Evolutionary conservation across 2,888 invertebrate species (phyloP).

Genomic region (Hirudinaria manillensis): DNA sequence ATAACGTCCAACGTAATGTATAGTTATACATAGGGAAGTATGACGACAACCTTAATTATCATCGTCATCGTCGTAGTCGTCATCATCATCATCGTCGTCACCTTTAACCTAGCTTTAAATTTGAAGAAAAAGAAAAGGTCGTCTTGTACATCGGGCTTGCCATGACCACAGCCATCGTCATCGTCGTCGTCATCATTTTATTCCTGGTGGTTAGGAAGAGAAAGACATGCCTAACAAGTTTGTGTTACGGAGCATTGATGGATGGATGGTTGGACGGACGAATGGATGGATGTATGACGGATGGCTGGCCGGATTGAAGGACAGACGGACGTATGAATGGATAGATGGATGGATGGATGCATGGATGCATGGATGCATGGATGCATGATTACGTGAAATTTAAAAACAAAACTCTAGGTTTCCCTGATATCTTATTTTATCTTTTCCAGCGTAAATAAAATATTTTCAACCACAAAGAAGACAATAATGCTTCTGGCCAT

Average conservation of each 20-base stretch:
- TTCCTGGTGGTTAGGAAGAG: neutral
- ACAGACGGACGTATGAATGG: neutral
- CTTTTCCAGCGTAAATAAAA: no score
- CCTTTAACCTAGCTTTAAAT: neutral
- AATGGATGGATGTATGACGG: slow-evolving; percentile 6
- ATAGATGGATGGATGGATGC: slow-evolving; percentile 10
- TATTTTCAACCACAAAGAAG: no score
- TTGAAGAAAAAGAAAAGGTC: neutral
- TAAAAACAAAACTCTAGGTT: no score
- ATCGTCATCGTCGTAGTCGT: neutral
- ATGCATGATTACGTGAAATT: neutral
- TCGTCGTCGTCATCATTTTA: neutral
- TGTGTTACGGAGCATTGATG: neutral
- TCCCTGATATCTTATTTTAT: no score
- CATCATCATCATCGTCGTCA: neutral
- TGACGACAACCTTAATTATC: neutral
- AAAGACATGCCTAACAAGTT: neutral
- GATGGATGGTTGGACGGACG: slow-evolving; percentile 5
- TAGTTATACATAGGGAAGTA: no score
- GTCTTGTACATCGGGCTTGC: neutral
- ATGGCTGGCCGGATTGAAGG: neutral
- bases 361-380: slow-evolving; percentile 15
- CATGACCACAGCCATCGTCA: neutral
- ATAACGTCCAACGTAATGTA: no score
- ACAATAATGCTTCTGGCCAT: no score